These are phyloP conservation scores for Rhingia campestris DNA, from an alignment of 2,888 invertebrate genomes.

Conservation along the genomic window DNA sequence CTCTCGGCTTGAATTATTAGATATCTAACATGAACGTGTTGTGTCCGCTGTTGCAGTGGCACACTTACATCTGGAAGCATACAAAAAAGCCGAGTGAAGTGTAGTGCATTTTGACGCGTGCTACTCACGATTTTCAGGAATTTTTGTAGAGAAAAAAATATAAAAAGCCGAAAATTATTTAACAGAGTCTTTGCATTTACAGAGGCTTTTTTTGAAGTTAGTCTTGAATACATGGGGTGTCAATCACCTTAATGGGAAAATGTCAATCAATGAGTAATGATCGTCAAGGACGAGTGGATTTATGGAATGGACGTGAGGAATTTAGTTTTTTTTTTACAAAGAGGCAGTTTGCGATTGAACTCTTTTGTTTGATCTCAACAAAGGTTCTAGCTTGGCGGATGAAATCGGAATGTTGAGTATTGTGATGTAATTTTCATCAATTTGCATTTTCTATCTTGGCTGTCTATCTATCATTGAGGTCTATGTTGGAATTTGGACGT, in stretches of 20 bases:
- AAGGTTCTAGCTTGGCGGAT: background rate
- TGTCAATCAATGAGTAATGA: conserved; percentile 65
- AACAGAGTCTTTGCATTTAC: conserved; percentile 57
- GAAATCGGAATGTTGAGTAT: background rate
- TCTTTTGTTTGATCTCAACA: conserved; percentile 34
- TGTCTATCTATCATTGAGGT: too few relatives aligned
- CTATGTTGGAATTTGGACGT: too few relatives aligned
- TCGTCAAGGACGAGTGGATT: conserved; percentile 46
- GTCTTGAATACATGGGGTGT: conserved; percentile 42
- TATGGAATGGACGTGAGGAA: conserved; percentile 19
- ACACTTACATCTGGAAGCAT: conserved; percentile 58
- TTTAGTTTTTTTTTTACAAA: conserved; percentile 4
- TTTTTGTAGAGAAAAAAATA: conserved; percentile 15
- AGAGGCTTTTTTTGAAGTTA: conserved; percentile 7
- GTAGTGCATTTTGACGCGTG: conserved; percentile 67
- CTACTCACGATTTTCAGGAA: conserved; percentile 51
- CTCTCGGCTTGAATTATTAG: conserved; percentile 64
- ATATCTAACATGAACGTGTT: conserved; percentile 54
- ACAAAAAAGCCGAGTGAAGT: conserved; percentile 22
- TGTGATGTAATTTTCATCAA: background rate
- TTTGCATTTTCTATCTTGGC: too few relatives aligned
- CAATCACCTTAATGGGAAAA: conserved; percentile 65
- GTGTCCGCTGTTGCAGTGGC: conserved; percentile 42
- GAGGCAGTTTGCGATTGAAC: conserved; percentile 23
- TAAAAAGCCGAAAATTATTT: conserved; percentile 8